These are phyloP conservation scores for Cygnus buccinator DNA, from an alignment of 2,113 vertebrate genomes.

Conservation along the genomic window DNA sequence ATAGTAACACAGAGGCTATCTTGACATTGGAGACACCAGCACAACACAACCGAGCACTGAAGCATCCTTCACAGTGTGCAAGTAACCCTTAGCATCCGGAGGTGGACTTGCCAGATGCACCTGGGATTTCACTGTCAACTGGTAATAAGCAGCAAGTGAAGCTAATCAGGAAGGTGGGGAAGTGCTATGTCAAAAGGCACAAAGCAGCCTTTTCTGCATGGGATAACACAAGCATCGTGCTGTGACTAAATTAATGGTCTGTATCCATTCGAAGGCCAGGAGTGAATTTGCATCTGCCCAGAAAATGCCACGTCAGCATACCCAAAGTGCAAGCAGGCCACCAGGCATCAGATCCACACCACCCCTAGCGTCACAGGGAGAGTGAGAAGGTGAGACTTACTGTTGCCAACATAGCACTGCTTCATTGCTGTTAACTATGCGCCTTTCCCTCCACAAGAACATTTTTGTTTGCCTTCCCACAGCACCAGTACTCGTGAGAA, in stretches of 20 bases:
- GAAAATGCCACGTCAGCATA: neutral
- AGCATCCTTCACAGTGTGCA: neutral
- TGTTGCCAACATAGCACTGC: neutral
- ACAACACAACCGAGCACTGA: neutral
- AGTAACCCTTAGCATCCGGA: neutral
- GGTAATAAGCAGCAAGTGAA: neutral
- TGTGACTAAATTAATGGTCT: neutral
- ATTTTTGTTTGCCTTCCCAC: neutral
- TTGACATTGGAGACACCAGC: fast-evolving
- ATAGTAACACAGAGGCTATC: neutral
- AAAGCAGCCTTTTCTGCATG: neutral
- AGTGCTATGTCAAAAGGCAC: neutral
- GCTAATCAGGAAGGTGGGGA: neutral
- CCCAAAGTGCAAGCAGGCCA: fast-evolving
- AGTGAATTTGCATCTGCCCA: neutral
- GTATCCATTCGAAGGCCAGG: neutral
- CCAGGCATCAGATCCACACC: neutral
- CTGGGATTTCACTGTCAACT: neutral
- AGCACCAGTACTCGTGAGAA: neutral
- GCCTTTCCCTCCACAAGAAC: neutral
- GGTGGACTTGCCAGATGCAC: neutral
- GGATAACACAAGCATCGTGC: neutral
- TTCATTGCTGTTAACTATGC: neutral
- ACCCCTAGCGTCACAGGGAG: neutral
- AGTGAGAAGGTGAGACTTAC: neutral